Base-by-base conservation (phyloP, 2,113 vertebrate species). In the Channa argus region DNA sequence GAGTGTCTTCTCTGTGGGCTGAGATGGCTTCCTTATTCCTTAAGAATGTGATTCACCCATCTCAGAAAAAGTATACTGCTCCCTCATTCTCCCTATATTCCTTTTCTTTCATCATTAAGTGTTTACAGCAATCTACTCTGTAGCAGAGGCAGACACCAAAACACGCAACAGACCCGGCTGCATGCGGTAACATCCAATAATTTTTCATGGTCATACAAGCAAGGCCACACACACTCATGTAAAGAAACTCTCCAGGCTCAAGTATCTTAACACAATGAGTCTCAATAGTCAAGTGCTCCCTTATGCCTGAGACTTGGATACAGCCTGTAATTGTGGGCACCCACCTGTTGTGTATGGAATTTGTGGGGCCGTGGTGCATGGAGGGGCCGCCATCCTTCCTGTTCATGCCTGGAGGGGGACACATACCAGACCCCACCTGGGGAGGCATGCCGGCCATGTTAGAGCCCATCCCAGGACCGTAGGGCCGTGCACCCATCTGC, bases 311-410 rank as follows among this genome's bases (percentile, higher is more conserved):
- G 15, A 63, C 38, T 24, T 24, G 13, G 14, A 44, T 13, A 33
- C 50, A 68, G 58, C 60, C 63, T 36, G 38, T 10, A 24, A 63
- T 45, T 60, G 9, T 1, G 10, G 36, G 10, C n/a, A 47, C 54
- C 38, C 85, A 99, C 98, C 98, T 97, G 93, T 91, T 97, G 90
- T 97, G 98, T 94, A 98, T 96, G 34, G 98, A 99, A 92, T 99
- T 99, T 67, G 96, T 65, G 8, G 94, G 88, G 56, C 91, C 96
- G 0, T 97, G 94, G 69, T 92, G 97, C 96, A 99, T 98, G 83
- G 96, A 91, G 0, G 95, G 94, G 12, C 91, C 93, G 0, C 94
- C 93, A 37, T 95, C 94, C 92, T 99, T 99, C 84, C 97, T 95
- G 87, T 97, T 99, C 95, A 98, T 96, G 62, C 94, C 96, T 1